A percentile compares a stretch with the other conserved stretches of the same genome.
These are phyloP conservation scores for Apis laboriosa DNA, from an alignment of 1,140 invertebrate species.

Conservation along the genomic window DNA sequence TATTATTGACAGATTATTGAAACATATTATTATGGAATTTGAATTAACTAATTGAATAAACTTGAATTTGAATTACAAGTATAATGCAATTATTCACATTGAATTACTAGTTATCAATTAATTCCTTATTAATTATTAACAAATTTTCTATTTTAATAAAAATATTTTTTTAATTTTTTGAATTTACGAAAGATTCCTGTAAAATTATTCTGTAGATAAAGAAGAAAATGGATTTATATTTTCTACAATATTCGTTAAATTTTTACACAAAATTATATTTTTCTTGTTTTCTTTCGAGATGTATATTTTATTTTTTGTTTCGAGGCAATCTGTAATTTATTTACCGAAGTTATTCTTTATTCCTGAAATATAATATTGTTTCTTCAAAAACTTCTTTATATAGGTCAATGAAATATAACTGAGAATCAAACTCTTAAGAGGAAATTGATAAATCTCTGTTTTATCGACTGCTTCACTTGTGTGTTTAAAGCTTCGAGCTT, in stretches of 20 bases:
- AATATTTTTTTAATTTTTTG: background rate
- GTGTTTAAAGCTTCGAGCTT: slow-evolving; percentile 11
- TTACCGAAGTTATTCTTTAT: background rate
- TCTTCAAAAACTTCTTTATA: slow-evolving; percentile 24
- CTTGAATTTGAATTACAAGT: no score
- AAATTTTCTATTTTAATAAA: background rate
- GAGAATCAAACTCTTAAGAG: background rate
- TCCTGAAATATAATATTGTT: background rate
- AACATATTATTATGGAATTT: no score
- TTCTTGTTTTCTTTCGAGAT: slow-evolving; percentile 11
- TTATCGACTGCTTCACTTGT: slow-evolving; percentile 58
- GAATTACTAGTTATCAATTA: no score
- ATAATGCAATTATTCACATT: background rate
- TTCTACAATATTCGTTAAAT: background rate
- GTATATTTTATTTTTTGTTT: background rate
- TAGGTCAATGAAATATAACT: slow-evolving; percentile 28
- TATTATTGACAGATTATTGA: no score
- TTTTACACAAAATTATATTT: background rate
- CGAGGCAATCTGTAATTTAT: slow-evolving; percentile 5
- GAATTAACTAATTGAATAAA: no score
- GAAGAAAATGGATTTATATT: slow-evolving; percentile 12
- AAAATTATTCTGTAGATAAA: slow-evolving; percentile 29
- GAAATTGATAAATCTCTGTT: slow-evolving; percentile 19
- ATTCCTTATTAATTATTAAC: background rate
- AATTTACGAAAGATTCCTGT: background rate